Evolutionary conservation across 2,113 vertebrate species (phyloP).

Genomic region (Sorex fumeus): DNA sequence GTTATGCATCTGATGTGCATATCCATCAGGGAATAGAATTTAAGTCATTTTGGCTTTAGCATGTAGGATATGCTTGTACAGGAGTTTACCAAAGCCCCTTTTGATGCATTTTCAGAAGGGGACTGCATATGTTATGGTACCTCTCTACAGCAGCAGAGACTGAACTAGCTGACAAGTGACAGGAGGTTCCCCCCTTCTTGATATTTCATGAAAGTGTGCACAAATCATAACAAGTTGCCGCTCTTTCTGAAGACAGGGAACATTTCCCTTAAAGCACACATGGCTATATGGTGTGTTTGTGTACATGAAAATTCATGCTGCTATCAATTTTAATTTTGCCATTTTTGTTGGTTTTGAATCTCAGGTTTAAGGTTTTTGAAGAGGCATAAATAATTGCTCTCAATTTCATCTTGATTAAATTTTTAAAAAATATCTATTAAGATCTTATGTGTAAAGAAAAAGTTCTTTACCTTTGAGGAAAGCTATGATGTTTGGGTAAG

Average conservation of each 20-base stretch:
- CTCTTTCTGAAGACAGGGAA: slow-evolving; percentile 85
- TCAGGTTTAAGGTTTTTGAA: slow-evolving; percentile 75
- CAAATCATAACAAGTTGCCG: slow-evolving; percentile 88
- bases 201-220: slow-evolving; percentile 89
- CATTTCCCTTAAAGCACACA: slow-evolving; percentile 86
- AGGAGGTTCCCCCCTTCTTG: slow-evolving; percentile 82
- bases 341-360: slow-evolving; percentile 81
- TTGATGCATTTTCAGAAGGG: slow-evolving; percentile 85
- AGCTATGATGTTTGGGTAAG: neutral
- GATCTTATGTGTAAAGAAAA: slow-evolving; percentile 42
- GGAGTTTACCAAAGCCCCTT: slow-evolving; percentile 88
- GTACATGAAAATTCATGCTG: slow-evolving; percentile 85
- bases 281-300: slow-evolving; percentile 85
- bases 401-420: slow-evolving; percentile 54
- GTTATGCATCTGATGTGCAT: slow-evolving; percentile 88
- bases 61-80: slow-evolving; percentile 86
- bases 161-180: slow-evolving; percentile 89
- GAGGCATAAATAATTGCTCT: slow-evolving; percentile 71
- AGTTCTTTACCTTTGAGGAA: neutral
- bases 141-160: slow-evolving; percentile 86
- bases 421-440: neutral
- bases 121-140: slow-evolving; percentile 86
- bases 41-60: slow-evolving; percentile 86
- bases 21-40: slow-evolving; percentile 84
- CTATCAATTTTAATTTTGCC: slow-evolving; percentile 84